Evolutionary conservation across 2,797 vertebrate genomes (phyloP).

Genomic region (Urosaurus nigricauda): DNA sequence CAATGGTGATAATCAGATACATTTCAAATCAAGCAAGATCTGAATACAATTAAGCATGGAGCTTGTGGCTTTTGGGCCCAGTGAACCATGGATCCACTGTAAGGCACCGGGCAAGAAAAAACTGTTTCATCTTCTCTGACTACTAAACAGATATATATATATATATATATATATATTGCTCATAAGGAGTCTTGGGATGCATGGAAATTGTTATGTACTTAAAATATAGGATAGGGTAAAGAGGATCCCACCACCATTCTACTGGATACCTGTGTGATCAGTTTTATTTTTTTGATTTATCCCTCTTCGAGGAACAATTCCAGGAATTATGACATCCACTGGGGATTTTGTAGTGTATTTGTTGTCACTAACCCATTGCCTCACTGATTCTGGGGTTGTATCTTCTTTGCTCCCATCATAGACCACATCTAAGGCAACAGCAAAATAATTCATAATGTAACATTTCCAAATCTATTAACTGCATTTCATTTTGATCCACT

Average conservation of each 20-base stretch:
- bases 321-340: conserved; percentile 7
- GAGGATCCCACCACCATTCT: conserved; percentile 45
- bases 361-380: conserved; percentile 24
- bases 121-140: background rate
- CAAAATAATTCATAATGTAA: conserved; percentile 29
- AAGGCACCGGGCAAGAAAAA: background rate
- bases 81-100: background rate
- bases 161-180: too few relatives aligned
- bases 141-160: background rate
- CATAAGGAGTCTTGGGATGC: background rate
- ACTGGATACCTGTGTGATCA: conserved; percentile 45
- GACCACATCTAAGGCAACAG: conserved; percentile 36
- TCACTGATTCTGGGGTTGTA: conserved; percentile 48
- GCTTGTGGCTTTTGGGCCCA: background rate
- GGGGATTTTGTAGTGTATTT: conserved; percentile 29
- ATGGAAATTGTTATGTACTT: background rate
- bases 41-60: background rate
- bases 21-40: background rate
- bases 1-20: background rate
- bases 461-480: background rate
- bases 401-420: conserved; percentile 55
- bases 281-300: conserved; percentile 45
- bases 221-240: background rate
- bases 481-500: background rate
- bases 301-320: conserved; percentile 41